Conservation (phyloP, 2,113 vertebrate species). For the Pelmatolapia mariae region DNA sequence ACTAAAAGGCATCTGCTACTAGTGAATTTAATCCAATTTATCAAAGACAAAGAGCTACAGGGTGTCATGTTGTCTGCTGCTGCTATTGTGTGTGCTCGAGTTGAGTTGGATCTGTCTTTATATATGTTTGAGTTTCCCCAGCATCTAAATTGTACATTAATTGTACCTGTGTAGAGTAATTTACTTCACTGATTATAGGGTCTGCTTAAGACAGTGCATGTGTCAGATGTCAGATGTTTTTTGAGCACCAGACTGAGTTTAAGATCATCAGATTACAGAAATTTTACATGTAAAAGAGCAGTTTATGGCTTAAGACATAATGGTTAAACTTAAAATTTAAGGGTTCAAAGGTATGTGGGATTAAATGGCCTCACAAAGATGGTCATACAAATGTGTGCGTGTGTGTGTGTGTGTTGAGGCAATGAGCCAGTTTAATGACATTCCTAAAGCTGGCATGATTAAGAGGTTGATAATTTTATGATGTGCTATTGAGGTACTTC, state of each 20-base stretch:
- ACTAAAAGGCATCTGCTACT: constrained; percentile 50
- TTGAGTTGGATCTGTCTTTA: not conserved
- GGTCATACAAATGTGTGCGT: not conserved
- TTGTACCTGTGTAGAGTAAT: not conserved
- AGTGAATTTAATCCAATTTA: constrained; percentile 50
- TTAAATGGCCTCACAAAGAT: not conserved
- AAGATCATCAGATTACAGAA: not conserved
- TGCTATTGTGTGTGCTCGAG: not conserved
- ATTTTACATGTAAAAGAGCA: not conserved
- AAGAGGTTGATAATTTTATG: constrained; percentile 28
- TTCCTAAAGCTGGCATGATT: constrained; percentile 11
- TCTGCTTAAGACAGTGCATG: not conserved
- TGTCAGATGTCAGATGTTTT: not conserved
- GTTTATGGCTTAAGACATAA: not conserved
- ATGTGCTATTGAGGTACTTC: not conserved
- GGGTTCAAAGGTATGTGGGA: not conserved
- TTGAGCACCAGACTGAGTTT: not conserved
- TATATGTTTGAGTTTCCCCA: not conserved
- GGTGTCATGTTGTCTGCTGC: constrained; percentile 2
- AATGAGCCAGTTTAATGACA: constrained; percentile 14
- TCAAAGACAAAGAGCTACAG: constrained; percentile 12
- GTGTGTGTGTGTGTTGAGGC: not conserved
- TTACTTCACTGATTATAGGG: not conserved
- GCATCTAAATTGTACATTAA: not conserved
- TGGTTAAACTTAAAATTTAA: not conserved